Percentiles rank a stretch among this genome's conserved stretches.
These are phyloP conservation scores for Lamprologus sp. DNA, from an alignment of 2,113 vertebrate genomes.

Conservation along the genomic window DNA sequence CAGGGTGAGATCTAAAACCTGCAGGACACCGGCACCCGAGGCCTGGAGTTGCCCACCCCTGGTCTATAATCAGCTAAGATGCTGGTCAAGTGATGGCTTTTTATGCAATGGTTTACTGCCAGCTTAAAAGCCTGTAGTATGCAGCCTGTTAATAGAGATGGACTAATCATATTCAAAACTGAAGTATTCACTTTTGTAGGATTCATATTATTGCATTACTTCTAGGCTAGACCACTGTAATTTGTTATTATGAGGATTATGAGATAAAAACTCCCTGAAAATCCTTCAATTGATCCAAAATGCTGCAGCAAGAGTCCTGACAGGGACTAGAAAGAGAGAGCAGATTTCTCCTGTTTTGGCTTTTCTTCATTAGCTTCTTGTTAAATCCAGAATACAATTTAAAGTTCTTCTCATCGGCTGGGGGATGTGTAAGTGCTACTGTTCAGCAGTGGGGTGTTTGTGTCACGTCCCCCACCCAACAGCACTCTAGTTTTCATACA, in stretches of 20 bases:
- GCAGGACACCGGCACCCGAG: too few relatives aligned
- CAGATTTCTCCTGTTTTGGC: background rate
- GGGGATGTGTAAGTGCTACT: background rate
- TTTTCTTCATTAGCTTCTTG: background rate
- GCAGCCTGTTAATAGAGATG: background rate
- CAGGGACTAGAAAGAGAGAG: background rate
- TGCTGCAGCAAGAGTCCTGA: background rate
- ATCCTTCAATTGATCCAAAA: rapidly evolving
- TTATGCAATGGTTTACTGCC: background rate
- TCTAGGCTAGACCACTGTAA: background rate
- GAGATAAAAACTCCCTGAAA: background rate
- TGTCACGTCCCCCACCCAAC: background rate
- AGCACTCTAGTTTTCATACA: background rate
- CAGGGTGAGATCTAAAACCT: too few relatives aligned
- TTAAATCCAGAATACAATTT: background rate
- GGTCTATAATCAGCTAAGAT: background rate
- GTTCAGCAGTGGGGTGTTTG: background rate
- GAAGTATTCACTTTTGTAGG: background rate
- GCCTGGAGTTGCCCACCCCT: rapidly evolving
- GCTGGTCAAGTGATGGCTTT: background rate
- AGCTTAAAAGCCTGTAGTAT: background rate
- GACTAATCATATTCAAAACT: background rate
- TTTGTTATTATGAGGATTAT: background rate
- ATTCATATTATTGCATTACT: background rate
- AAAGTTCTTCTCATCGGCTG: background rate